Evolutionary conservation across 1,140 invertebrate genomes (phyloP).

Genomic region (Drosophila arawakana): DNA sequence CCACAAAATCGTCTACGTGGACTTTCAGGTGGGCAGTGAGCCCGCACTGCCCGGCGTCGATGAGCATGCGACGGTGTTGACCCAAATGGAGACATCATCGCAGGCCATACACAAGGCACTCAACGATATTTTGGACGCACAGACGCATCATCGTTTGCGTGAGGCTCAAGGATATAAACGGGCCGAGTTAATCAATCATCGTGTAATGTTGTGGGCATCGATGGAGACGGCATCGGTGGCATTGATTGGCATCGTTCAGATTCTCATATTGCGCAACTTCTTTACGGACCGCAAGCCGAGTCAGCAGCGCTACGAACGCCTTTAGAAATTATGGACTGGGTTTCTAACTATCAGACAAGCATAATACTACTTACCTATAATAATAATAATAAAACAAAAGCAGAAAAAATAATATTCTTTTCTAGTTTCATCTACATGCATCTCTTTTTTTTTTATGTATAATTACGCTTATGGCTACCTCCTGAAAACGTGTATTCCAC

Average conservation of each 20-base stretch:
- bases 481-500: no score
- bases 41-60: slow-evolving; percentile 92
- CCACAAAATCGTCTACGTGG: slow-evolving; percentile 99
- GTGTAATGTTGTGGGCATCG: slow-evolving; percentile 96
- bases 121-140: slow-evolving; percentile 94
- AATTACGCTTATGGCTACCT: not conserved
- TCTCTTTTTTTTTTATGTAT: not conserved
- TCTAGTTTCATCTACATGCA: slow-evolving; percentile 21
- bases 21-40: slow-evolving; percentile 98
- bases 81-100: slow-evolving; percentile 97
- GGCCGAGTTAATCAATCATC: slow-evolving; percentile 97
- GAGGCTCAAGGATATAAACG: slow-evolving; percentile 96
- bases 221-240: slow-evolving; percentile 95
- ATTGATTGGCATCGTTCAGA: slow-evolving; percentile 94
- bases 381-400: not conserved
- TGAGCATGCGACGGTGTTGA: slow-evolving; percentile 97
- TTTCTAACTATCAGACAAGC: not conserved
- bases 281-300: slow-evolving; percentile 93
- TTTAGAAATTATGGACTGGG: slow-evolving; percentile 43
- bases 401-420: slow-evolving; percentile 10
- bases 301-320: slow-evolving; percentile 70
- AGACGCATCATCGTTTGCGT: slow-evolving; percentile 97
- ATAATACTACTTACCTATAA: not conserved
- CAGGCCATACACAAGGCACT: slow-evolving; percentile 95
- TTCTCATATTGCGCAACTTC: slow-evolving; percentile 96